These are phyloP conservation scores for Tyto alba DNA, from an alignment of 2,113 vertebrate genomes.

Conservation along the genomic window DNA sequence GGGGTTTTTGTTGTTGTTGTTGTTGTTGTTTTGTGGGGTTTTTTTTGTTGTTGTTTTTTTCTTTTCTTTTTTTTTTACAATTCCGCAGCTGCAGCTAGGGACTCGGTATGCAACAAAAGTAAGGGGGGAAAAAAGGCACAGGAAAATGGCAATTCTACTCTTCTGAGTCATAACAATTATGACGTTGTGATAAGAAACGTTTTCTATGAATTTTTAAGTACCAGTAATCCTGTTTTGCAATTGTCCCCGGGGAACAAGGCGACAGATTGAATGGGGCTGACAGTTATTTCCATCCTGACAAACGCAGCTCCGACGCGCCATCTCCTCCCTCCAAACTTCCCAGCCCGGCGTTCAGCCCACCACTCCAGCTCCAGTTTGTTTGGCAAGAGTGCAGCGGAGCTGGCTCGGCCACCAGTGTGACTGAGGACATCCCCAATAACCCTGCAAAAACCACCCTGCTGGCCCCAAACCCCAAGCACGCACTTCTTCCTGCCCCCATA, in stretches of 20 bases:
- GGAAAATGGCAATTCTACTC: slow-evolving; percentile 73
- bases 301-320: not conserved
- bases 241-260: slow-evolving; percentile 49
- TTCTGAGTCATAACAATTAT: slow-evolving; percentile 78
- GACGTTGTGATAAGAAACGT: slow-evolving; percentile 73
- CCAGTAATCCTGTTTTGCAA: slow-evolving; percentile 67
- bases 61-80: slow-evolving; percentile 37
- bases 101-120: slow-evolving; percentile 76
- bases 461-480: not conserved
- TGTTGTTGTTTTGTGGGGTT: not conserved
- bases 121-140: slow-evolving; percentile 62
- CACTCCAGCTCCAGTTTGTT: not conserved
- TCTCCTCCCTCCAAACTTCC: slow-evolving; percentile 39
- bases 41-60: too few relatives aligned
- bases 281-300: slow-evolving; percentile 58
- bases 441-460: not conserved
- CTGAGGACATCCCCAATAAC: not conserved
- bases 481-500: fast-evolving
- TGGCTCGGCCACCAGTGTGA: not conserved
- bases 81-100: slow-evolving; percentile 74
- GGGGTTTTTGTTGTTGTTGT: too few relatives aligned
- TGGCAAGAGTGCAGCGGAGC: not conserved
- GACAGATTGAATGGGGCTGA: slow-evolving; percentile 53
- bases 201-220: slow-evolving; percentile 78
- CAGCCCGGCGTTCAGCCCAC: not conserved